Conservation (phyloP, 2,113 vertebrate genomes). For the Calidris pygmaea region DNA sequence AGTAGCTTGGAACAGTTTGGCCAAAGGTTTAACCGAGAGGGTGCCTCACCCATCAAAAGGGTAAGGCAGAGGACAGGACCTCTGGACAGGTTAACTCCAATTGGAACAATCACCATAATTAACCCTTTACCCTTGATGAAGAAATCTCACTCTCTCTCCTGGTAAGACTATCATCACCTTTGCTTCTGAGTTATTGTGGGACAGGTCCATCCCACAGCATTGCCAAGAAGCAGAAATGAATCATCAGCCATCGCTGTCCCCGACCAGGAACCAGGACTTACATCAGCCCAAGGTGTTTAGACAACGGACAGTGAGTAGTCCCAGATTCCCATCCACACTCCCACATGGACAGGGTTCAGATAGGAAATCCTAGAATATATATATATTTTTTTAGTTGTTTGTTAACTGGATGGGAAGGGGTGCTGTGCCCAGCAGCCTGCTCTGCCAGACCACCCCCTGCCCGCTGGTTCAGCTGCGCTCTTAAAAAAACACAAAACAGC, state of each 20-base stretch:
- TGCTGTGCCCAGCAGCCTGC: not conserved
- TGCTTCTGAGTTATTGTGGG: not conserved
- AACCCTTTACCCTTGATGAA: not conserved
- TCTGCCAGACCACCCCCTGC: not conserved
- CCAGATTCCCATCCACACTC: too few species aligned
- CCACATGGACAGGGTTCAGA: not conserved
- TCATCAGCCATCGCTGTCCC: accelerated
- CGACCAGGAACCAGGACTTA: accelerated
- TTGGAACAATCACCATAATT: not conserved
- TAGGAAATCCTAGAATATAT: not conserved
- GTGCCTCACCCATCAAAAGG: not conserved
- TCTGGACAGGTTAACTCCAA: not conserved
- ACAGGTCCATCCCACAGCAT: not conserved
- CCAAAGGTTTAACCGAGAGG: not conserved
- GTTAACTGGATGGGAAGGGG: not conserved
- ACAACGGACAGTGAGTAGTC: accelerated
- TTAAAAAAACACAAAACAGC: not conserved
- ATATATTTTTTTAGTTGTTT: not conserved
- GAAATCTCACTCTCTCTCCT: not conserved
- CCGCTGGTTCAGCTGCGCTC: not conserved
- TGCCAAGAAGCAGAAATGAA: not conserved
- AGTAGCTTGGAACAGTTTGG: not conserved
- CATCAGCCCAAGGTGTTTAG: accelerated
- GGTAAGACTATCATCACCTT: not conserved
- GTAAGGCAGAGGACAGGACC: accelerated